Conservation (phyloP, 1,140 invertebrate species). For the Globodera rostochiensis region DNA sequence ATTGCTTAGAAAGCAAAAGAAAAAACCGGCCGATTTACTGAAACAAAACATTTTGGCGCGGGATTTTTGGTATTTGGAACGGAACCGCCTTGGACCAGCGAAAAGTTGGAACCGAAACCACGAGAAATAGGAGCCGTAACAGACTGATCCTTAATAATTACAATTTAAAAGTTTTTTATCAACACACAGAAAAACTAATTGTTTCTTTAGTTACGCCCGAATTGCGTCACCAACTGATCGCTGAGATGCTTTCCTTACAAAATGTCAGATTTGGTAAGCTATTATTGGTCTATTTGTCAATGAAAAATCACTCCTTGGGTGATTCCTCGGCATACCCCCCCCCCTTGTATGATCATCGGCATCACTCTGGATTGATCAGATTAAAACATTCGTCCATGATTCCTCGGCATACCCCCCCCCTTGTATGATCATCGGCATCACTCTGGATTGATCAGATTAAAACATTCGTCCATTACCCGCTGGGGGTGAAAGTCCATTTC, state of each 20-base stretch:
- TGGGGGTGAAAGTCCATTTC: background rate
- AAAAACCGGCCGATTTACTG: no score
- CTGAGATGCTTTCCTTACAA: background rate
- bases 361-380: background rate
- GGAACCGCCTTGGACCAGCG: background rate
- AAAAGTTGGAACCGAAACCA: no score
- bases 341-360: no score
- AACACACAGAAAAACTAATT: background rate
- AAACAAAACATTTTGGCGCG: background rate
- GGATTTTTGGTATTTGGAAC: background rate
- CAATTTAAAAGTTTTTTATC: background rate
- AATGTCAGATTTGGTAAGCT: background rate
- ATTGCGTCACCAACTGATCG: conserved; percentile 4
- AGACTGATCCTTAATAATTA: no score
- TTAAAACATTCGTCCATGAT: background rate
- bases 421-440: background rate
- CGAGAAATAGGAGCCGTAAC: no score
- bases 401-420: no score
- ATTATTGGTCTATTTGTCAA: background rate
- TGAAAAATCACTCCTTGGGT: background rate
- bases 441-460: background rate
- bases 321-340: no score
- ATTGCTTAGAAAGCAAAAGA: no score
- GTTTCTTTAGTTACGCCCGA: background rate
- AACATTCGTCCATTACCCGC: background rate